A percentile compares a stretch with the other conserved stretches of the same genome.
Conservation (phyloP, 2,797 vertebrate genomes). For the Molossus molossus region DNA sequence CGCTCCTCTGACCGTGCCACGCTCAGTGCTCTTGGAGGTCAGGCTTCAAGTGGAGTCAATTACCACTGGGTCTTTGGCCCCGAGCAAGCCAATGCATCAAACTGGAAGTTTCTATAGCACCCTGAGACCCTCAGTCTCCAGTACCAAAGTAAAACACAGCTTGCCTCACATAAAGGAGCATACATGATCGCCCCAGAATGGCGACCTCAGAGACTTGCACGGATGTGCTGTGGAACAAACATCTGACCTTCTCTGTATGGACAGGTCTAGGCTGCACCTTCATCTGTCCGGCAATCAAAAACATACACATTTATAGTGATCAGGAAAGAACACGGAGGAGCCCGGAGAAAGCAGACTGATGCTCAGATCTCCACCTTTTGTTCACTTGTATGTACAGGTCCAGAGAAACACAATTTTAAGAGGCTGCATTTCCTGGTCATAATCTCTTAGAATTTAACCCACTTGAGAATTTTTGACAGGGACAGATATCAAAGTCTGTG, state of each 20-base stretch:
- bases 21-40: not conserved
- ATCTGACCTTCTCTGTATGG: not conserved
- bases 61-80: not conserved
- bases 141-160: not conserved
- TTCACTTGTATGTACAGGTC: not conserved
- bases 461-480: not conserved
- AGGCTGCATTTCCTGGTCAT: not conserved
- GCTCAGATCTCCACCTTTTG: not conserved
- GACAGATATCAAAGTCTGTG: not conserved
- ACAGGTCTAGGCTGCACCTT: not conserved
- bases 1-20: not conserved
- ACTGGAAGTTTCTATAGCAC: not conserved
- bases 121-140: not conserved
- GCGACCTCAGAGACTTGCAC: not conserved
- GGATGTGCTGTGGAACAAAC: not conserved
- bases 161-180: not conserved
- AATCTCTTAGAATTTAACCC: not conserved
- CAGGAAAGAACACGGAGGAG: not conserved
- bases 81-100: not conserved
- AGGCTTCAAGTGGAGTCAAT: conserved; percentile 1
- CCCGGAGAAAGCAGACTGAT: not conserved
- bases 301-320: not conserved
- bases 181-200: not conserved
- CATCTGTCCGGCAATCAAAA: not conserved
- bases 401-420: conserved; percentile 61